These are phyloP conservation scores for Limanda limanda DNA, from an alignment of 2,113 vertebrate genomes.

Conservation along the genomic window DNA sequence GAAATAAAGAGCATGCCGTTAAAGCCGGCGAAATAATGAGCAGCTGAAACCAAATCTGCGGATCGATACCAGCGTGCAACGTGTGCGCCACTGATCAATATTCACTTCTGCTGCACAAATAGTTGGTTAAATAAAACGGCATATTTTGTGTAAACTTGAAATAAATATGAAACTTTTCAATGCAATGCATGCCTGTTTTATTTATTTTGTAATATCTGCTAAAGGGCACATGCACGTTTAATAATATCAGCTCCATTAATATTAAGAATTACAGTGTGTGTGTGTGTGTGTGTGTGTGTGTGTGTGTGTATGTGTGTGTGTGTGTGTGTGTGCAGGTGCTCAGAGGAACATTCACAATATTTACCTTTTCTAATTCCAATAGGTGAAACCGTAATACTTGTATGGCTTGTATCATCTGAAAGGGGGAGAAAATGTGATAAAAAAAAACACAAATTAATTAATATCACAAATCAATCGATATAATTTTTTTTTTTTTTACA, in stretches of 20 bases:
- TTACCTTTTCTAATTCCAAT: conserved; percentile 99
- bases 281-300: conserved; percentile 9
- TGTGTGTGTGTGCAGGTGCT: background rate
- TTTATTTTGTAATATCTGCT: background rate
- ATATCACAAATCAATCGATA: conserved; percentile 6
- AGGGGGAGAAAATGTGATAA: conserved; percentile 18
- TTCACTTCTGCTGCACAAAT: conserved; percentile 36
- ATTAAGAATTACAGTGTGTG: background rate
- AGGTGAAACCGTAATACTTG: conserved; percentile 99
- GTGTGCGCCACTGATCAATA: conserved; percentile 53
- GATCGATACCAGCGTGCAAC: conserved; percentile 71
- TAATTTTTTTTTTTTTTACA: background rate
- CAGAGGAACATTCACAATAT: conserved; percentile 28
- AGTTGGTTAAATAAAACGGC: conserved; percentile 50
- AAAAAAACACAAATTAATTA: background rate
- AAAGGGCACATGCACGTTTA: background rate
- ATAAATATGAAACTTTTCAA: conserved; percentile 7
- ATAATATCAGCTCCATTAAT: conserved; percentile 5
- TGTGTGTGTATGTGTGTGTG: conserved; percentile 4
- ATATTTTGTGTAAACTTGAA: conserved; percentile 29
- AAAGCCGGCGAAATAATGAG: conserved; percentile 64
- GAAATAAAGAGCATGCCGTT: conserved; percentile 64
- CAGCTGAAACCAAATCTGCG: conserved; percentile 69
- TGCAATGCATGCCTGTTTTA: conserved; percentile 1
- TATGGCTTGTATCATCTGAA: conserved; percentile 99